Evolutionary conservation across 2,113 vertebrate genomes (phyloP).

Genomic region (Corvus cornix): DNA sequence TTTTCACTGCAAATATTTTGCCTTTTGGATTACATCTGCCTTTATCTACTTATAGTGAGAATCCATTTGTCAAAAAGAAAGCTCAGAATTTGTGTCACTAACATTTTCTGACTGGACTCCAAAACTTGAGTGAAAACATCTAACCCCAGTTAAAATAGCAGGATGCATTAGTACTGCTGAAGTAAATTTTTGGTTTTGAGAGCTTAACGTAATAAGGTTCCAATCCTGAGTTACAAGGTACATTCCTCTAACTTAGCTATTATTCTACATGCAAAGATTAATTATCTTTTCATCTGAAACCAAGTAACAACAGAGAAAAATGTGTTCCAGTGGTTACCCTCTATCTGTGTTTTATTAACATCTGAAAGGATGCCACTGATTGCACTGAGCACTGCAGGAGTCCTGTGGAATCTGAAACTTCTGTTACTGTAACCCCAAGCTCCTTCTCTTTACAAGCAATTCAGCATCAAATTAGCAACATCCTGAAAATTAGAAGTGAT

Average conservation of each 20-base stretch:
- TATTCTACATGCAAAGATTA: neutral
- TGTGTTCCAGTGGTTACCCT: neutral
- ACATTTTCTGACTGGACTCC: neutral
- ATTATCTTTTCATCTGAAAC: neutral
- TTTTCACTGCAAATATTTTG: neutral
- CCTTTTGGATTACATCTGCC: neutral
- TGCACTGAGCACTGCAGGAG: neutral
- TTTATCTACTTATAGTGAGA: neutral
- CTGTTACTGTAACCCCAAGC: neutral
- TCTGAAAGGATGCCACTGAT: neutral
- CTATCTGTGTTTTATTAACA: neutral
- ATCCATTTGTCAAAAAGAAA: neutral
- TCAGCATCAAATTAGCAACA: neutral
- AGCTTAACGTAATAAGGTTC: neutral
- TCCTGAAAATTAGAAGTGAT: neutral
- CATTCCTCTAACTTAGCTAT: neutral
- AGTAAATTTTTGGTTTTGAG: neutral
- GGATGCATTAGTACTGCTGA: neutral
- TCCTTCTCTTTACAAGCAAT: neutral
- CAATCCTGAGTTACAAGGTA: neutral
- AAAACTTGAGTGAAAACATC: neutral
- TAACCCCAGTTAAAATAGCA: neutral
- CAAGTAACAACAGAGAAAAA: neutral
- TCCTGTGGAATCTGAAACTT: neutral
- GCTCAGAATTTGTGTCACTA: neutral